phyloP scores from a whole-genome alignment of 2,888 invertebrate species.

The Mesoligia furuncula region DNA sequence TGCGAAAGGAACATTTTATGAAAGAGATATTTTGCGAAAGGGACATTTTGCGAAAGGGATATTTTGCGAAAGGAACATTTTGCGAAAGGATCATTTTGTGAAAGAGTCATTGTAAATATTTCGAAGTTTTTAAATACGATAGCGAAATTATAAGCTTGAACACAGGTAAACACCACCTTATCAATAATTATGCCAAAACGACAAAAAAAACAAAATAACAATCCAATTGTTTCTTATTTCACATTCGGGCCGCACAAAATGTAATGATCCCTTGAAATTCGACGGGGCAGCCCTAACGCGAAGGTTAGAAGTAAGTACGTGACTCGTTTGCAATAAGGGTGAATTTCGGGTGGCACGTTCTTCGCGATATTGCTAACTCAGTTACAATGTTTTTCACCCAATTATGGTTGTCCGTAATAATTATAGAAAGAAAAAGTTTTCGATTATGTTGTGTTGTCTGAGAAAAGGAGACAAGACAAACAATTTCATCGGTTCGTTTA shows the following conservation, averaged over 20 bases:
- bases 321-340: constrained; percentile 74
- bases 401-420: constrained; percentile 74
- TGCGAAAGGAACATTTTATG: background rate
- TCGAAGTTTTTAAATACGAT: background rate
- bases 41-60: background rate
- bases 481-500: constrained; percentile 13
- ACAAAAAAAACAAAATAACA: constrained; percentile 13
- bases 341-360: constrained; percentile 73
- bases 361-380: constrained; percentile 74
- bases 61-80: background rate
- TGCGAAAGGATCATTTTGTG: background rate
- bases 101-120: too few species aligned
- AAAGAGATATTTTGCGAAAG: background rate
- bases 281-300: constrained; percentile 66
- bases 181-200: background rate
- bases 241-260: constrained; percentile 74
- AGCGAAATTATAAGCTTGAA: background rate
- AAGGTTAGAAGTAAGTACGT: constrained; percentile 72
- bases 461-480: constrained; percentile 10
- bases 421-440: constrained; percentile 58
- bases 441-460: constrained; percentile 27
- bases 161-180: background rate
- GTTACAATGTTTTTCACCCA: constrained; percentile 76
- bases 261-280: constrained; percentile 75
- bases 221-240: constrained; percentile 73